phyloP scores from a whole-genome alignment of 2,888 invertebrate species.

The Drosophila mettleri region DNA sequence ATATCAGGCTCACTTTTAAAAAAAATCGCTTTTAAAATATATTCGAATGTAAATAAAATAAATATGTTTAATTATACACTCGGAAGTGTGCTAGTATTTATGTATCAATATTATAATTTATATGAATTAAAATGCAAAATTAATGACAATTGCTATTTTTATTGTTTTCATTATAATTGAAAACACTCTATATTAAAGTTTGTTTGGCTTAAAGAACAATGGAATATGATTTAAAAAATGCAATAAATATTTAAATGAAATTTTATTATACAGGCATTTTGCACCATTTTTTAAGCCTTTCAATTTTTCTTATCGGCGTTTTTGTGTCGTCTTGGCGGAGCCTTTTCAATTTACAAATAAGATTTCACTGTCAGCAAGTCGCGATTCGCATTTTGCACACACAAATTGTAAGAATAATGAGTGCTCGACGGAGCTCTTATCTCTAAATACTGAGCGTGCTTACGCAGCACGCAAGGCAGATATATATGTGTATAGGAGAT shows the following conservation, averaged over 20 bases:
- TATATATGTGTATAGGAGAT: constrained; percentile 1
- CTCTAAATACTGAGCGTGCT: constrained; percentile 44
- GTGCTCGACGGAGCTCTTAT: constrained; percentile 39
- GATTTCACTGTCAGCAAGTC: constrained; percentile 66
- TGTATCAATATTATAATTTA: too few relatives aligned
- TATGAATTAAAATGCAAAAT: too few relatives aligned
- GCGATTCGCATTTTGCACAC: constrained; percentile 48
- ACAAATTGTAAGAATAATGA: constrained; percentile 67
- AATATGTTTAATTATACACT: too few relatives aligned
- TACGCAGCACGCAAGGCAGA: constrained; percentile 51
- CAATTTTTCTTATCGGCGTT: too few relatives aligned
- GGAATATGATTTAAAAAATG: not conserved
- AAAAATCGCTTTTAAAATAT: too few relatives aligned
- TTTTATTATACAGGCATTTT: not conserved
- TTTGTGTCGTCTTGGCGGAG: constrained; percentile 14
- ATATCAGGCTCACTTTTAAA: too few relatives aligned
- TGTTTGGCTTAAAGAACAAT: not conserved
- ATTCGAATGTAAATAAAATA: too few relatives aligned
- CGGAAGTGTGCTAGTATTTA: too few relatives aligned
- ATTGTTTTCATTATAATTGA: too few relatives aligned
- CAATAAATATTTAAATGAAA: not conserved
- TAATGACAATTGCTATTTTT: too few relatives aligned
- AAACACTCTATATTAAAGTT: not conserved
- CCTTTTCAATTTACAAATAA: constrained; percentile 66
- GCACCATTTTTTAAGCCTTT: not conserved